Evolutionary conservation across 2,113 vertebrate species (phyloP).

Genomic region (Heterocephalus glaber): DNA sequence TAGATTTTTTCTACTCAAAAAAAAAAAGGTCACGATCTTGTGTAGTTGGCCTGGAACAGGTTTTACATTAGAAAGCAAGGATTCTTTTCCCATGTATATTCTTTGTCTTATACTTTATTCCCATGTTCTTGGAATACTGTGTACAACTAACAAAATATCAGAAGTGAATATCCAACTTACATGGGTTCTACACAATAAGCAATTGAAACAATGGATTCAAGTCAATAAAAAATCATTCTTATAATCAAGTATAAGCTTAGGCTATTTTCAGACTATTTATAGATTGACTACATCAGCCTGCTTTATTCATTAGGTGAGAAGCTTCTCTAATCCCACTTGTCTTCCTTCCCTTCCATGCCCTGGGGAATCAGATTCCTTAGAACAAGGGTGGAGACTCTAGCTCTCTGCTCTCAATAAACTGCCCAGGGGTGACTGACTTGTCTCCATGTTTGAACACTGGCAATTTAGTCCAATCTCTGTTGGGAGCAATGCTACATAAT

Average conservation of each 20-base stretch:
- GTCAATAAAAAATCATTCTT: not conserved
- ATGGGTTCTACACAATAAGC: not conserved
- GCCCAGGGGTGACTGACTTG: not conserved
- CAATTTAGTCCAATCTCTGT: not conserved
- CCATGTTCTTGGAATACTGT: not conserved
- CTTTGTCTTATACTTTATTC: not conserved
- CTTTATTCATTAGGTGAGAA: not conserved
- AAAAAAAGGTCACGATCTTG: not conserved
- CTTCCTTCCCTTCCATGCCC: not conserved
- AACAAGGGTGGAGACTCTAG: not conserved
- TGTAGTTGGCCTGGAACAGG: not conserved
- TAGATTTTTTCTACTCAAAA: too few relatives aligned
- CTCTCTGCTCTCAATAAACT: not conserved
- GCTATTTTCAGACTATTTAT: not conserved
- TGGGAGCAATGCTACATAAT: too few relatives aligned
- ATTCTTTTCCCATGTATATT: not conserved
- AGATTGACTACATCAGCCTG: not conserved
- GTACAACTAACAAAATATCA: not conserved
- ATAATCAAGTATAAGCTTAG: not conserved
- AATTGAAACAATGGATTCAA: not conserved
- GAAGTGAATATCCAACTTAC: not conserved
- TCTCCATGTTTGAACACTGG: not conserved
- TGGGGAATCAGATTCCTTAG: not conserved
- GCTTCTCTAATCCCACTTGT: not conserved
- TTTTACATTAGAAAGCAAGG: not conserved